Evolutionary conservation across 2,113 vertebrate species (phyloP).

Genomic region (Bubo scandiacus): DNA sequence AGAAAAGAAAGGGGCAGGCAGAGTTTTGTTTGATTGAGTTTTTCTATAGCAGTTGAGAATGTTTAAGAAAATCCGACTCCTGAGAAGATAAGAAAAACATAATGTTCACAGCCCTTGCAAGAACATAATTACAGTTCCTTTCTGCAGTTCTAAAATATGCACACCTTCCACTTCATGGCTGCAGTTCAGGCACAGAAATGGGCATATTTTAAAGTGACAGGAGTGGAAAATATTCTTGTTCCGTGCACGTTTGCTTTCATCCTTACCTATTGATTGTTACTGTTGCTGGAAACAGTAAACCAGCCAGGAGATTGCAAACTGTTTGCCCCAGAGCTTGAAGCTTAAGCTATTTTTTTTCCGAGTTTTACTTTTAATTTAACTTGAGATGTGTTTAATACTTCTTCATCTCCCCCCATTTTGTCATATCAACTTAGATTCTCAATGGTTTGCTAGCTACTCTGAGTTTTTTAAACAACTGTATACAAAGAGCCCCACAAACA

Average conservation of each 20-base stretch:
- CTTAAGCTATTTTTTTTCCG: background rate
- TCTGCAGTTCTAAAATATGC: conserved; percentile 16
- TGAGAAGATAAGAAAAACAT: conserved; percentile 31
- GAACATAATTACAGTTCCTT: conserved; percentile 42
- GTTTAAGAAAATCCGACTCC: conserved; percentile 26
- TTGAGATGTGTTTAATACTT: background rate
- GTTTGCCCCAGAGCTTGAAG: background rate
- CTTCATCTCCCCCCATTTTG: background rate
- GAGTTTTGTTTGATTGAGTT: background rate
- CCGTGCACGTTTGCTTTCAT: background rate
- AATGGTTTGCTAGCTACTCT: background rate
- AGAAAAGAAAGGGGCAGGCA: background rate
- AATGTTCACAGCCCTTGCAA: conserved; percentile 1
- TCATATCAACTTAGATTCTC: background rate
- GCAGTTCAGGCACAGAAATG: background rate
- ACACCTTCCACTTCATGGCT: background rate
- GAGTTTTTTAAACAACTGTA: background rate
- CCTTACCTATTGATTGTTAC: background rate
- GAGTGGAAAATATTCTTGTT: background rate
- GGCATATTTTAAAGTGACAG: background rate
- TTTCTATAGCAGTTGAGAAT: background rate
- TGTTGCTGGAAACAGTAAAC: background rate
- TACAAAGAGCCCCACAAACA: background rate
- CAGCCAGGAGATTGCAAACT: background rate
- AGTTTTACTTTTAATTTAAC: conserved; percentile 12